Evolutionary conservation across 2,888 invertebrate species (phyloP), one percentile per base, ranked within the genome.

Genomic region (Mythimna lalbum): DNA sequence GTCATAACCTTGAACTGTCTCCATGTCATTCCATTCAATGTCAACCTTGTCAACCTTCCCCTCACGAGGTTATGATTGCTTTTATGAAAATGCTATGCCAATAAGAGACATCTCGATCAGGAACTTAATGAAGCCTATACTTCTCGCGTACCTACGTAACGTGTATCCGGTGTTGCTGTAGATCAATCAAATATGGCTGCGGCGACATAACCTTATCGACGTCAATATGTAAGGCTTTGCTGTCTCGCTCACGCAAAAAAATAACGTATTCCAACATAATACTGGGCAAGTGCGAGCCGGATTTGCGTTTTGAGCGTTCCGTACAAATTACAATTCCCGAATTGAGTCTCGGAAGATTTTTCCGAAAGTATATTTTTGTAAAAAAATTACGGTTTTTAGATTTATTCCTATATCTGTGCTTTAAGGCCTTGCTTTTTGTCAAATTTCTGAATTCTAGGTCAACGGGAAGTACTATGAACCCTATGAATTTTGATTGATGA

Each of bases 81-180:
- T 76, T 59, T 49, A 49, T 73, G 47, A 73, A 60, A 68, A 73
- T 59, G 12, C 47, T 19, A 43, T 23, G 17, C 31, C 36, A 59
- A 36, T 76, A 55, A 31, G 52, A 47, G 9, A 59, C 36, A 33
- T 63, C 14, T 33, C 53, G 19, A 39, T 49, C 49, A 33, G 12
- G 27, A 33, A 27, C 9, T 6, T 50, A 78, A 75, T 78, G 71
- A 71, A 53, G 59, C 52, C 62, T 69, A 69, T 19, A 27, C 23
- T 43, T 62, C 27, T 6, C n/a, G 23, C 21, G 19, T 17, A 43
- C 43, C 43, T 39, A 74, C 23, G 52, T 33, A 21, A 63, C 33
- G 33, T 43, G 39, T 39, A 33, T 59, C 52, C 71, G 49, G 39
- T 33, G 14, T 77, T 31, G 23, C 10, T 14, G 7, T 14, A 53